Evolutionary conservation across 2,797 vertebrate genomes (phyloP), one percentile per base, ranked within the genome.

Genomic region (Synanceia verrucosa): DNA sequence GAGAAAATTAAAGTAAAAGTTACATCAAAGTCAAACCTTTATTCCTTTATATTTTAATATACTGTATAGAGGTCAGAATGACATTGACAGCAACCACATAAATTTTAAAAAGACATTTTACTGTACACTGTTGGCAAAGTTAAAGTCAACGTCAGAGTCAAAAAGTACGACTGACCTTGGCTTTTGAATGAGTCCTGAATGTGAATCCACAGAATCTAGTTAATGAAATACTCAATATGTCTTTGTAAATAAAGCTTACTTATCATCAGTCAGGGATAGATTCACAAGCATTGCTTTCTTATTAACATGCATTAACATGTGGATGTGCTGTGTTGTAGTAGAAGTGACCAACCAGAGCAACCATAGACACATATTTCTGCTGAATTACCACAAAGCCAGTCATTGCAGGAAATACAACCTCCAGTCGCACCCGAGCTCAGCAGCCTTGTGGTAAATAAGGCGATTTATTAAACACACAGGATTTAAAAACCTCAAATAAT

Each of bases 401-500:
- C 48, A 34, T 64, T 52, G 19, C 63, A 58, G 73, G 18, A 60
- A 73, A 70, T 18, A 47, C 23, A 50, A 57, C 47, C 34, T 13
- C 11, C 58, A 77, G 67, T 61, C 21, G 13, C 68, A 51, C 61
- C 56, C 36, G 0, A 58, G 47, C 57, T 78, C 68, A 64, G 62
- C 14, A 33, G 53, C 57, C 14, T 14, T 19, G 33, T 44, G 46
- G 39, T 47, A 51, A 77, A 79, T 60, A 76, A 82, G 50, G 59
- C 46, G 56, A 83, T 84, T 87, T 82, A 81, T 62, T 80, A 83
- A 88, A 85, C 85, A 81, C 76, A 76, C 36, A 63, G 63, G 75
- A 81, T 88, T 85, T 78, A 65, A 80, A 84, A 75, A 78, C 21
- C 69, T 79, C 71, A 88, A 79, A 71, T 85, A 76, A 86, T 85